Evolutionary conservation across 2,797 vertebrate genomes (phyloP), one percentile per base, ranked within the genome.

Genomic region (Phrynocephalus forsythii): DNA sequence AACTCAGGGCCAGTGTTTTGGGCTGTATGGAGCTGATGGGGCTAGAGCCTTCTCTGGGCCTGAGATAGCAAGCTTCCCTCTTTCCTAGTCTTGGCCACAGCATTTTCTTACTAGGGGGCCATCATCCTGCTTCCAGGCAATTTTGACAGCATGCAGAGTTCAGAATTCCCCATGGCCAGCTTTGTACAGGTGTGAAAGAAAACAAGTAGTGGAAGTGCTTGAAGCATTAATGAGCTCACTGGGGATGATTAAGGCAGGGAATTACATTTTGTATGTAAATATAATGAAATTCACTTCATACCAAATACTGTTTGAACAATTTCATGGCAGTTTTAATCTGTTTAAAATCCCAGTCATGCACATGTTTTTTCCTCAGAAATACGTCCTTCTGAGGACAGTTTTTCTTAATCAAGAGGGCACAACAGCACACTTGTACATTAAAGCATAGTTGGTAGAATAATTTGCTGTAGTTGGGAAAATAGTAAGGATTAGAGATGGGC

Each of bases 211-310:
- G 83, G 50, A n/a, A 28, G 85, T 85, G 85, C 79, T 44, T 84
- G 87, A 91, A 82, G 52, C 87, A 28, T 83, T 94, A 86, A 93
- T 94, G 91, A 93, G 83, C 50, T 91, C 90, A 33, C 63, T 33
- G 67, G 88, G 78, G 94, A 92, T 84, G 76, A 86, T 13, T 28
- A 38, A 88, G 69, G 76, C 88, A 56, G 26, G 67, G 38, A 48
- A 83, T 13, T 6, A 56, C 52, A 56, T 56, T n/a, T 90, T 66
- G 83, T 84, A 79, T 84, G n/a, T 68, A 16, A 10, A 16, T 30
- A 4, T 26, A 26, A 6, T 71, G 28, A 83, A 81, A 26, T 50
- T 38, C 6, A 30, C 50, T 68, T 77, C 67, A 48, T 68, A 6
- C 7, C 48, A 88, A 8, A 60, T 84, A 76, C 22, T 33, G 4